Base-by-base conservation (phyloP, 2,888 invertebrate species). In the Gasteruption jaculator region DNA sequence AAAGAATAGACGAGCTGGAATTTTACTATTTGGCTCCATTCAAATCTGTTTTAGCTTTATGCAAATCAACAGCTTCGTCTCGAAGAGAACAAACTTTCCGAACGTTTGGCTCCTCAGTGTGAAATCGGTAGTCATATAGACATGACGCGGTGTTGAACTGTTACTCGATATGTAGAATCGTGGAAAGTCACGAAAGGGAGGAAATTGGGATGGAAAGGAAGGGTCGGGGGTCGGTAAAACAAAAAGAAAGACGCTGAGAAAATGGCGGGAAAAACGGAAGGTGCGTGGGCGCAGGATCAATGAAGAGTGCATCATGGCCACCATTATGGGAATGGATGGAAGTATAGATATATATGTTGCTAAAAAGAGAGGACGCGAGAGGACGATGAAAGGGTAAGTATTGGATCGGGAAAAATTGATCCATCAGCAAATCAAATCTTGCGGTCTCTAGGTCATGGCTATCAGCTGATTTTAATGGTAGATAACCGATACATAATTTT, bases 261-360 rank as follows among this genome's bases (percentile, higher is more conserved):
- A 63, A 62, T 60, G 60, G 65, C 57, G 63, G 61, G 61, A 61
- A 63, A 64, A 58, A 54, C 50, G 47, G 54, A 48, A 52, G 48
- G 52, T 61, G 61, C 58, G 62, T 61, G 54, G 59, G 61, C 61
- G 58, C 58, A 63, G 60, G 60, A 64, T 66, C 65, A 60, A 65
- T 65, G 62, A 63, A 60, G 61, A 54, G 51, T 53, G 54, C 60
- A 66, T 65, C 63, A 65, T 66, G 66, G 65, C 67, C 63, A 56
- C 58, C 45, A 34, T 24, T 21, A 3, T 4, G 15, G 29, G 43
- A 32, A 53, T 45, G 47, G 47, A 45, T 45, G 47, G 49, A 31
- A 43, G n/a, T n/a, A n/a, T n/a, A n/a, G n/a, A n/a, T n/a, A n/a
- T n/a, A n/a, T n/a, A n/a, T n/a, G n/a, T n/a, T n/a, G n/a, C n/a